Evolutionary conservation across 2,797 vertebrate genomes (phyloP).

Genomic region (Eospalax fontanierii): DNA sequence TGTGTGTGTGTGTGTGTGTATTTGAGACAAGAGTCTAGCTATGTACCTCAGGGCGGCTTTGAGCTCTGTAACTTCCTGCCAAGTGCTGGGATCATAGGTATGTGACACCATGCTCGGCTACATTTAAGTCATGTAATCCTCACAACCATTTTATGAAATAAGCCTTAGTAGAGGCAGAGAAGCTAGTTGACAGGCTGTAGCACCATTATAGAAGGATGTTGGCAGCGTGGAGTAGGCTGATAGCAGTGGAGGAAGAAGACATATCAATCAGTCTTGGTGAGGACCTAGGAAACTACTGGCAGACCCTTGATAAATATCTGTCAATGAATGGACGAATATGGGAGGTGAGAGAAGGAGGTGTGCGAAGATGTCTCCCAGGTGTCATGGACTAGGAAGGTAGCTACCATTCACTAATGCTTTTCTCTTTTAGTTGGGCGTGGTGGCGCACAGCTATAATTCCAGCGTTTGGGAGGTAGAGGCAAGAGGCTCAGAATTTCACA

Average conservation of each 20-base stretch:
- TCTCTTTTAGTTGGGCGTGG: neutral
- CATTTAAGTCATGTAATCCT: neutral
- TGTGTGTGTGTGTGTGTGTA: no score
- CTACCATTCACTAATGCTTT: neutral
- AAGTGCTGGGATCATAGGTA: no score
- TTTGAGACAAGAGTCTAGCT: no score
- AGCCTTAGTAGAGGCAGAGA: conserved; percentile 1
- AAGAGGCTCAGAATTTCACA: neutral
- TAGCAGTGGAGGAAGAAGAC: neutral
- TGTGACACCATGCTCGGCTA: neutral
- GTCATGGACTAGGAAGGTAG: neutral
- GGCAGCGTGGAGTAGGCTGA: neutral
- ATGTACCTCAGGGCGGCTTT: no score
- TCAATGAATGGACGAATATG: neutral
- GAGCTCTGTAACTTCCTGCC: no score
- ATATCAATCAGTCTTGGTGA: neutral
- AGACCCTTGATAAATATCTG: neutral
- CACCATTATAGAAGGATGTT: neutral
- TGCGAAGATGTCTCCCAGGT: neutral
- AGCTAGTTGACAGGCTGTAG: neutral
- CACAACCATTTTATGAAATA: neutral
- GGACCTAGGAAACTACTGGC: neutral
- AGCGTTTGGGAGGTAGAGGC: neutral
- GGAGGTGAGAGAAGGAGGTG: neutral
- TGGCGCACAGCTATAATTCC: neutral